These are phyloP conservation scores for Drosophila merina DNA, from an alignment of 2,888 invertebrate species.

Conservation along the genomic window DNA sequence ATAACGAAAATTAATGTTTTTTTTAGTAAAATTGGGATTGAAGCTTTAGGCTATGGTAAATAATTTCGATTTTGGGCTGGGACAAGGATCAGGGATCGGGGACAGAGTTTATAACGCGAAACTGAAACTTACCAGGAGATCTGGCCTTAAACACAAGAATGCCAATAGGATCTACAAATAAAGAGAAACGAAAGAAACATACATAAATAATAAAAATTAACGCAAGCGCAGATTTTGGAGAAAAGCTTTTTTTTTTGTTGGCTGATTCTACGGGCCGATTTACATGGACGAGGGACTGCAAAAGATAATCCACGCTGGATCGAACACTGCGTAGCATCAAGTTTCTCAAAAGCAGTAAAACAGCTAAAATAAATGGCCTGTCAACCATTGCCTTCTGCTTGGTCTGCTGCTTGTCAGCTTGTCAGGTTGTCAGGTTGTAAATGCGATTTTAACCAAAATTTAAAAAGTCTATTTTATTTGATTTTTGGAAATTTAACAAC, in stretches of 20 bases:
- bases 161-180: slow-evolving; percentile 90
- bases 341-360: slow-evolving; percentile 44
- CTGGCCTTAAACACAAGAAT: slow-evolving; percentile 91
- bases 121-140: slow-evolving; percentile 88
- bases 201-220: slow-evolving; percentile 79
- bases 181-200: slow-evolving; percentile 86
- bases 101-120: slow-evolving; percentile 76
- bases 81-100: slow-evolving; percentile 51
- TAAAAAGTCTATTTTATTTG: slow-evolving; percentile 46
- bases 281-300: slow-evolving; percentile 56
- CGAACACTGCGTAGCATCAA: slow-evolving; percentile 45
- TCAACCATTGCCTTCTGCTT: slow-evolving; percentile 34
- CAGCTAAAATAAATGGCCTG: slow-evolving; percentile 33
- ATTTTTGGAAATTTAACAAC: slow-evolving; percentile 48
- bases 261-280: slow-evolving; percentile 15
- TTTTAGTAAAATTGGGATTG: slow-evolving; percentile 16
- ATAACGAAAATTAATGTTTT: slow-evolving; percentile 2
- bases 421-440: slow-evolving; percentile 28
- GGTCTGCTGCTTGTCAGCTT: background rate
- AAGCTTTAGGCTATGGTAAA: slow-evolving; percentile 12
- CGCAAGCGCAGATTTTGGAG: slow-evolving; percentile 13
- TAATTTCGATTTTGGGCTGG: slow-evolving; percentile 6
- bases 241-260: background rate
- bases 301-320: slow-evolving; percentile 50
- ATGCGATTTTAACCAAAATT: slow-evolving; percentile 59